phyloP scores from a whole-genome alignment of 2,797 vertebrate species.

The Loriculus beryllinus region DNA sequence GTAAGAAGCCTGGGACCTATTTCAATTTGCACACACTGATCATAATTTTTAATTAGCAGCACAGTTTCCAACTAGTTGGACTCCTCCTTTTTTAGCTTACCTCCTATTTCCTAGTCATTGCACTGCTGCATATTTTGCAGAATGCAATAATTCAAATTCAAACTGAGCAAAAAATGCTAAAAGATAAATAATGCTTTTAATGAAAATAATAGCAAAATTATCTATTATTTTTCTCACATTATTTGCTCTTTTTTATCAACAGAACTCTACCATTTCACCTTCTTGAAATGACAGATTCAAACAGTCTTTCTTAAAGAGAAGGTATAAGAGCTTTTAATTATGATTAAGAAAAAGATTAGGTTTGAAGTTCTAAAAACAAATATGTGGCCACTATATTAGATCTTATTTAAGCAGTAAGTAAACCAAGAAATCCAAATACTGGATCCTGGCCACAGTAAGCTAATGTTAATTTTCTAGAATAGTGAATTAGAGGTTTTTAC shows the following conservation, averaged over 20 bases:
- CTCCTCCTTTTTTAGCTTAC: background rate
- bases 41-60: background rate
- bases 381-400: background rate
- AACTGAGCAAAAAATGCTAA: background rate
- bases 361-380: background rate
- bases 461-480: background rate
- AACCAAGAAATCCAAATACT: background rate
- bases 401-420: background rate
- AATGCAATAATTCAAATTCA: background rate
- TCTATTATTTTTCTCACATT: background rate
- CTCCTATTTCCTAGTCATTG: background rate
- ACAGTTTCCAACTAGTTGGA: background rate
- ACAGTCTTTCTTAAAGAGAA: background rate
- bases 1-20: background rate
- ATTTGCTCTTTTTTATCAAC: background rate
- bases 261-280: background rate
- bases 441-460: background rate
- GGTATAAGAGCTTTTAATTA: background rate
- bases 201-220: background rate
- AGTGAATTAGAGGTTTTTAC: background rate
- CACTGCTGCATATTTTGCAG: background rate
- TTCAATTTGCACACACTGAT: background rate
- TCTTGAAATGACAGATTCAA: background rate
- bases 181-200: background rate
- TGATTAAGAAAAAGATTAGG: background rate